These are phyloP conservation scores for Mechanitis mazaeus DNA, from an alignment of 2,888 invertebrate genomes.

Conservation along the genomic window DNA sequence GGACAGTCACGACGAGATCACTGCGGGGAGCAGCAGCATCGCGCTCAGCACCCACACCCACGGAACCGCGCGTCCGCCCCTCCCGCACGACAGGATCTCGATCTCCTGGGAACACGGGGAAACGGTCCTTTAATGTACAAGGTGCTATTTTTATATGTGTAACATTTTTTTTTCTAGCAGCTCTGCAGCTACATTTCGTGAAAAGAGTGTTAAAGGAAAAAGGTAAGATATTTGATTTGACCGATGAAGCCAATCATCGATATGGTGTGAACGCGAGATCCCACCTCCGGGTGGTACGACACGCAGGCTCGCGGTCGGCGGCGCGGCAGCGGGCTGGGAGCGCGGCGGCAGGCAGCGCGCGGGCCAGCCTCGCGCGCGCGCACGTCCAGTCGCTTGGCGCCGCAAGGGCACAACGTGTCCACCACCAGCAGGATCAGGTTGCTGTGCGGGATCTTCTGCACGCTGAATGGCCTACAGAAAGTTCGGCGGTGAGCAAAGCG, in stretches of 20 bases:
- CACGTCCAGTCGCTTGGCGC: constrained; percentile 90
- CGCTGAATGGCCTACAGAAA: constrained; percentile 87
- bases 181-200: too few relatives aligned
- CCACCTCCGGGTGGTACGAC: constrained; percentile 92
- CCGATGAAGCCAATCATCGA: too few relatives aligned
- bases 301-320: constrained; percentile 86
- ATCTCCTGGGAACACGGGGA: constrained; percentile 71
- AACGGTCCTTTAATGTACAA: not conserved
- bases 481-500: not conserved
- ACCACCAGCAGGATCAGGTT: constrained; percentile 92
- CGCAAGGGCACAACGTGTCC: constrained; percentile 92
- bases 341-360: constrained; percentile 81
- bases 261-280: too few relatives aligned
- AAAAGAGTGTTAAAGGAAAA: too few relatives aligned
- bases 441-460: constrained; percentile 93
- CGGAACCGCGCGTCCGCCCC: constrained; percentile 50
- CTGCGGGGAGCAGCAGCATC: constrained; percentile 42
- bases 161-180: too few relatives aligned
- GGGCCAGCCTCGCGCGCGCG: constrained; percentile 82
- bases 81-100: constrained; percentile 80
- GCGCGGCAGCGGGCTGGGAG: constrained; percentile 82
- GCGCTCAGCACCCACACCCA: constrained; percentile 41
- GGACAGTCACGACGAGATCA: constrained; percentile 61
- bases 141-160: not conserved
- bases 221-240: too few relatives aligned